A percentile compares a stretch with the other conserved stretches of the same genome.
phyloP scores from a whole-genome alignment of 2,888 invertebrate genomes.

The Drosophila formosana region DNA sequence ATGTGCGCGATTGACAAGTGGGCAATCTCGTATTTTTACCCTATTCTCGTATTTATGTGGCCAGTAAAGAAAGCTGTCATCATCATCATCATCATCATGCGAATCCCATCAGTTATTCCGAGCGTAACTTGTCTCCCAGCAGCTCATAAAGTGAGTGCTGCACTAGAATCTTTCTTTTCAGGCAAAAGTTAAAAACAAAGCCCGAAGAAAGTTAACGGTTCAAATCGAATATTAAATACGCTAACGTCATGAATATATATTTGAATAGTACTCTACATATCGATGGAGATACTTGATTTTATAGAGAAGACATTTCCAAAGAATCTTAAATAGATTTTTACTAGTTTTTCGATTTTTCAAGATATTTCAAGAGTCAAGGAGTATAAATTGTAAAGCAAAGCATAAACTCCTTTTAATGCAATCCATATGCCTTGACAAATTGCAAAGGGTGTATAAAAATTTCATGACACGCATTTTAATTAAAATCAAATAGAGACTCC shows the following conservation, averaged over 20 bases:
- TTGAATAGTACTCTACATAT: not conserved
- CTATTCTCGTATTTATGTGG: constrained; percentile 5
- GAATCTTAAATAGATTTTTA: too few species aligned
- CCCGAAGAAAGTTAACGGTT: not conserved
- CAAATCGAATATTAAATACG: constrained; percentile 9
- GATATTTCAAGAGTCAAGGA: not conserved
- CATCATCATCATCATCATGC: constrained; percentile 33
- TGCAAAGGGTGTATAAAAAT: constrained; percentile 30
- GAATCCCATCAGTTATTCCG: constrained; percentile 67
- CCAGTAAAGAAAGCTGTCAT: constrained; percentile 30
- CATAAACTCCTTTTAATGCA: not conserved
- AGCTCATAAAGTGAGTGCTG: constrained; percentile 60
- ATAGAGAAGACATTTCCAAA: too few species aligned
- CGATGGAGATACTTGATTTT: too few species aligned
- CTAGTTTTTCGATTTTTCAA: too few species aligned
- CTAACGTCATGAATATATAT: constrained; percentile 3
- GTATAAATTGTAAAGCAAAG: not conserved
- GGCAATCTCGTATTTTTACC: constrained; percentile 23
- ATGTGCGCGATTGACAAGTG: constrained; percentile 35
- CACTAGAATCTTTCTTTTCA: constrained; percentile 59
- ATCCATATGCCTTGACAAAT: constrained; percentile 5
- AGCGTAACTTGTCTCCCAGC: constrained; percentile 46
- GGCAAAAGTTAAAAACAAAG: constrained; percentile 31
- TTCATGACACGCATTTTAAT: constrained; percentile 79
- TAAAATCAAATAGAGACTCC: constrained; percentile 73